phyloP scores from a whole-genome alignment of 2,797 vertebrate genomes.

The Tragopan temminckii region DNA sequence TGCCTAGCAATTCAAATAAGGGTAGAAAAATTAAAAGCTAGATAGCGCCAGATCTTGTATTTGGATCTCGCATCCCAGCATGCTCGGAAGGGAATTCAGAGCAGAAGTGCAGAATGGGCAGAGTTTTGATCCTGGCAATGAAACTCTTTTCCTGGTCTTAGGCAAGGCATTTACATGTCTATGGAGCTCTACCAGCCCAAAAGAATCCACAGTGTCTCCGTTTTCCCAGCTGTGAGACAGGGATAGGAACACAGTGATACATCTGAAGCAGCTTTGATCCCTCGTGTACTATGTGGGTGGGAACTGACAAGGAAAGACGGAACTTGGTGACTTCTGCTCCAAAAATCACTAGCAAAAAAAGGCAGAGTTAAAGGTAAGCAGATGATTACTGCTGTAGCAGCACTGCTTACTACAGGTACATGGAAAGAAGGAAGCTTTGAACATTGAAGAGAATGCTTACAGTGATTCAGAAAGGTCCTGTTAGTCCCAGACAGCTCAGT shows the following conservation, averaged over 20 bases:
- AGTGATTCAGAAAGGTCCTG: neutral
- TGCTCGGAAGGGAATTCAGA: neutral
- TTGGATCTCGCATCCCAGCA: neutral
- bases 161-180: conserved; percentile 46
- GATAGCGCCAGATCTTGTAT: neutral
- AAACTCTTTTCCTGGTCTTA: neutral
- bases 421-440: neutral
- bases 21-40: conserved; percentile 33
- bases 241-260: neutral
- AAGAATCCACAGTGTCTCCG: conserved; percentile 6
- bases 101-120: neutral
- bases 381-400: neutral
- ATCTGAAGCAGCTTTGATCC: neutral
- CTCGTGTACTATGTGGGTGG: fast-evolving
- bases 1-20: neutral
- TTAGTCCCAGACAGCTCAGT: neutral
- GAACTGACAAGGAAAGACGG: neutral
- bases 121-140: conserved; percentile 32
- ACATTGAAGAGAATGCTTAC: neutral
- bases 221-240: conserved; percentile 37
- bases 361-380: neutral
- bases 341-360: neutral
- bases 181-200: neutral
- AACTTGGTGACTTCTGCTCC: neutral
- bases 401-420: neutral